Conservation (phyloP, 2,888 invertebrate genomes). For the Phengaris arion region DNA sequence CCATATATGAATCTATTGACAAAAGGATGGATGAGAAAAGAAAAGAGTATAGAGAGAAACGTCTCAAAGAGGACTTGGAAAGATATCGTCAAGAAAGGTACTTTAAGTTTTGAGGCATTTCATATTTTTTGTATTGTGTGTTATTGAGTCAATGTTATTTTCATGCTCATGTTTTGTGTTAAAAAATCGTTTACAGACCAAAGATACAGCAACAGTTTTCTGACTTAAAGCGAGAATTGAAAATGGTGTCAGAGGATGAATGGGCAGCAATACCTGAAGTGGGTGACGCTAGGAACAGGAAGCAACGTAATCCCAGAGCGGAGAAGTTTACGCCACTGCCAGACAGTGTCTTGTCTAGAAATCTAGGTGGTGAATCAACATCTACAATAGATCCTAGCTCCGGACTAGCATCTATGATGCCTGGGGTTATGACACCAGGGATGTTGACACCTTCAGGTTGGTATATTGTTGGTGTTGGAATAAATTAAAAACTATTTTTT, state of each 20-base stretch:
- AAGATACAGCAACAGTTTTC: slow-evolving; percentile 99
- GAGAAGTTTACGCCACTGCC: slow-evolving; percentile 99
- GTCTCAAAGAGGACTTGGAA: slow-evolving; percentile 95
- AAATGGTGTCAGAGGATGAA: slow-evolving; percentile 92
- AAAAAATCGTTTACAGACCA: slow-evolving; percentile 77
- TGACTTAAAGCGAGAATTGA: slow-evolving; percentile 94
- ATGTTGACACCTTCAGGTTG: slow-evolving; percentile 90
- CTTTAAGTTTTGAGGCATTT: background rate
- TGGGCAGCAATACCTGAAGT: slow-evolving; percentile 99
- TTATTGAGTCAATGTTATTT: no score
- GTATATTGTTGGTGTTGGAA: background rate
- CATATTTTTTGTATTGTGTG: no score
- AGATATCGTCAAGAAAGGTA: slow-evolving; percentile 96
- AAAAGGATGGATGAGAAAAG: slow-evolving; percentile 99
- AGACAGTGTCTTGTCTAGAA: slow-evolving; percentile 94
- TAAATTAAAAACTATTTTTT: background rate
- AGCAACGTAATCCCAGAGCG: slow-evolving; percentile 95
- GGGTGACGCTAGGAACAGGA: slow-evolving; percentile 98
- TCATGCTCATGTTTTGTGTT: background rate
- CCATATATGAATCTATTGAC: slow-evolving; percentile 98
- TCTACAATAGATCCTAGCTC: slow-evolving; percentile 90
- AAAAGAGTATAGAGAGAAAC: slow-evolving; percentile 95
- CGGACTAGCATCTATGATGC: slow-evolving; percentile 92
- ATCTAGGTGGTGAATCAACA: slow-evolving; percentile 89
- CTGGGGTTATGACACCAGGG: slow-evolving; percentile 91